Evolutionary conservation across 2,888 invertebrate genomes (phyloP).

Genomic region (Macaria notata): DNA sequence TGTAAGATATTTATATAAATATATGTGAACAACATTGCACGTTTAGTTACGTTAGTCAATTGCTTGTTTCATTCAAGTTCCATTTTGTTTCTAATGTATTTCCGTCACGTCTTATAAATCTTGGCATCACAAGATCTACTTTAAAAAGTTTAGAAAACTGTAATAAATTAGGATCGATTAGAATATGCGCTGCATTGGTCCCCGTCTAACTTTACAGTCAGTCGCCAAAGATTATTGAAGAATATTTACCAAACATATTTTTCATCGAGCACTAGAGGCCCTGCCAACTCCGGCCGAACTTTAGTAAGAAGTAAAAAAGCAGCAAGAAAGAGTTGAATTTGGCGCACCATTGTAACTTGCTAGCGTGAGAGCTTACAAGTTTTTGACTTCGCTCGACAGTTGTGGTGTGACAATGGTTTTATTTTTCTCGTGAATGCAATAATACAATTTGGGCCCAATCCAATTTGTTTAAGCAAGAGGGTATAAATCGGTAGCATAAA

Average conservation of each 20-base stretch:
- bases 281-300: constrained; percentile 43
- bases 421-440: background rate
- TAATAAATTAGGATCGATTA: no score
- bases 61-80: no score
- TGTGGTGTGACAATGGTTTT: background rate
- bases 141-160: no score
- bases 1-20: no score
- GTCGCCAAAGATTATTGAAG: constrained; percentile 15
- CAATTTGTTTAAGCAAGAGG: no score
- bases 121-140: no score
- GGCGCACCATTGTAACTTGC: constrained; percentile 19
- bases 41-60: no score
- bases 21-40: no score
- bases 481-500: no score
- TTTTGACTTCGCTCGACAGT: background rate
- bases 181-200: background rate
- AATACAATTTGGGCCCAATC: no score
- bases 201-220: constrained; percentile 20
- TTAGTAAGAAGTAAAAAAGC: constrained; percentile 49
- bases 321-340: constrained; percentile 16
- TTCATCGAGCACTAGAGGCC: constrained; percentile 31
- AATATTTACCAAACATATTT: constrained; percentile 34
- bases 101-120: no score
- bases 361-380: constrained; percentile 18
- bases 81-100: no score